Evolutionary conservation across 2,113 vertebrate genomes (phyloP), one percentile per base, ranked within the genome.

Genomic region (Jacana jacana): DNA sequence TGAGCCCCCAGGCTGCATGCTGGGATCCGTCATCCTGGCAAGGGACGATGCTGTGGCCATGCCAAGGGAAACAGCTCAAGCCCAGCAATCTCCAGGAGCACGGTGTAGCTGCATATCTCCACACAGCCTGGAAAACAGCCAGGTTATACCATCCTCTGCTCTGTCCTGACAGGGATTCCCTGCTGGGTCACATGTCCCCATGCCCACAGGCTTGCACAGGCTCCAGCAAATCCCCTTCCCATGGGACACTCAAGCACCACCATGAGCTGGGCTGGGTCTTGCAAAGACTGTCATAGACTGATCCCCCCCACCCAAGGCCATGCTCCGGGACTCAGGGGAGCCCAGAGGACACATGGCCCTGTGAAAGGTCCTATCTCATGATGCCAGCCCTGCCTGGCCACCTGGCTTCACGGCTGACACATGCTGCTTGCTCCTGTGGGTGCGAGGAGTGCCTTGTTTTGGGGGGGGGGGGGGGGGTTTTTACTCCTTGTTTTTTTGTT

Each of bases 401-500:
- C 22, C 37, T 3, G 1, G 37, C 64, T 73, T 51, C 40, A 57
- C 0, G 6, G 68, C 65, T 65, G 71, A 37, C 55, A 13, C 11
- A 1, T 1, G 5, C 33, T 48, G 25, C 55, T 46, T 22, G 9
- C 33, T 77, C 22, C n/a, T 90, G 1, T 1, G 0, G 28, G 17
- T 42, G 60, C 3, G 2, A 86, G 51, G 51, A 88, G 18, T 89
- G 57, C 52, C 48, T 87, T 84, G 52, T 76, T 95, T 91, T 72
- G 44, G 61, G 84, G 72, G 35, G 23, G 30, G 23, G 30, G 57
- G 68, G 31, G 61, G 24, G 42, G 91, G 81, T 6, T 96, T 96
- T 89, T 87, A 42, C 54, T 84, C 49, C 72, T 81, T 87, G 69
- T 91, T 95, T 95, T 54, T 93, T 89, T 96, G 69, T 33, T 93